These are phyloP conservation scores for Athene cunicularia DNA, from an alignment of 2,113 vertebrate genomes.

Conservation along the genomic window DNA sequence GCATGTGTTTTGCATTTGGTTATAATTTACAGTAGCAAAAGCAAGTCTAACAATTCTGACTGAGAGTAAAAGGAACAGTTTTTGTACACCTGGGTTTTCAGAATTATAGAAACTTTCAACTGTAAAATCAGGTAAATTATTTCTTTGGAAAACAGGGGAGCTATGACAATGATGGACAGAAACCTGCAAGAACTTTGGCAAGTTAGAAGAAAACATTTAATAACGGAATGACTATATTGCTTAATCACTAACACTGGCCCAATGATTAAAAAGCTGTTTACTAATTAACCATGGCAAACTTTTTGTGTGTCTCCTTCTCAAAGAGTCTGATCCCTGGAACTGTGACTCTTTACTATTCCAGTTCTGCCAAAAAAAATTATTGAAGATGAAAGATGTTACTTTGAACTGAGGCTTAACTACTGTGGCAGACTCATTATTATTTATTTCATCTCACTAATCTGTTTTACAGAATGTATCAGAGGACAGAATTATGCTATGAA, in stretches of 20 bases:
- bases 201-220: conserved; percentile 1
- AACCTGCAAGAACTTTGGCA: not conserved
- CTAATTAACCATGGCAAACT: conserved; percentile 11
- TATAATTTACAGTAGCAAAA: not conserved
- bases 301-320: not conserved
- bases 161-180: not conserved
- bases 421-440: not conserved
- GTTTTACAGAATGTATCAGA: not conserved
- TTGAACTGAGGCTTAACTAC: not conserved
- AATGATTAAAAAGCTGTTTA: not conserved
- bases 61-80: not conserved
- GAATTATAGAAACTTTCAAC: not conserved
- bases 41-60: not conserved
- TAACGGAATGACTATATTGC: not conserved
- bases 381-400: not conserved
- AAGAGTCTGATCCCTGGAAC: not conserved
- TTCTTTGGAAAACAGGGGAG: not conserved
- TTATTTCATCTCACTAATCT: not conserved
- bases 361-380: not conserved
- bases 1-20: not conserved
- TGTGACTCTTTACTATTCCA: not conserved
- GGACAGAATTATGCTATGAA: not conserved
- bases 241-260: not conserved
- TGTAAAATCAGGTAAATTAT: not conserved
- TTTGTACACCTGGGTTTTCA: not conserved